Evolutionary conservation across 2,888 invertebrate genomes (phyloP), one percentile per base, ranked within the genome.

Genomic region (Macrosiphum euphorbiae): DNA sequence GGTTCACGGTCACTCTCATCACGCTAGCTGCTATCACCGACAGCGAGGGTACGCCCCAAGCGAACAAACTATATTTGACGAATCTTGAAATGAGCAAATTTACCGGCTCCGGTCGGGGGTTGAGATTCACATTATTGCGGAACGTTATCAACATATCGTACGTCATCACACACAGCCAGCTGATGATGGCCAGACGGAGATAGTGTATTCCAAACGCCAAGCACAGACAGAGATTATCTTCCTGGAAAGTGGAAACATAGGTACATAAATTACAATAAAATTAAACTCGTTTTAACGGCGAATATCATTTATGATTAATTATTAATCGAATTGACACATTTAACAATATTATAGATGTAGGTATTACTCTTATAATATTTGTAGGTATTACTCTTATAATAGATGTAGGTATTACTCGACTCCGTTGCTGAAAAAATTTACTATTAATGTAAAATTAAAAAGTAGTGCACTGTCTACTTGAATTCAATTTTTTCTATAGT

Each of bases 101-200:
- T 94, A 96, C 96, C 44, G 96, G 96, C 89, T 96, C 95, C 28
- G 95, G 95, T 20, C 94, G 85, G 55, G 96, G 96, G 94, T 96
- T 95, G 86, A 96, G 95, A 95, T 96, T 96, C 87, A 96, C 96
- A 95, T 96, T 96, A 90, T 96, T 96, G 86, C 96, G 95, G 95
- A 96, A 96, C 94, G 95, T 94, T 88, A 94, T 92, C 95, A 97
- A 96, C 95, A 97, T 96, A 95, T 97, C 97, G 95, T 97, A 97
- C 44, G 97, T 96, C 96, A 97, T 97, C 35, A 97, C 96, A 93
- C 97, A 96, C 95, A 97, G 96, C 97, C 97, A 97, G 95, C 97
- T 97, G 94, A 97, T 96, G 28, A 97, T 97, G 89, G 97, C 96
- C 92, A 97, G 96, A 94, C 97, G 96, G 78, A 97, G 96, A 95